Base-by-base conservation (phyloP, 2,888 invertebrate genomes). In the Lasioglossum morio region DNA sequence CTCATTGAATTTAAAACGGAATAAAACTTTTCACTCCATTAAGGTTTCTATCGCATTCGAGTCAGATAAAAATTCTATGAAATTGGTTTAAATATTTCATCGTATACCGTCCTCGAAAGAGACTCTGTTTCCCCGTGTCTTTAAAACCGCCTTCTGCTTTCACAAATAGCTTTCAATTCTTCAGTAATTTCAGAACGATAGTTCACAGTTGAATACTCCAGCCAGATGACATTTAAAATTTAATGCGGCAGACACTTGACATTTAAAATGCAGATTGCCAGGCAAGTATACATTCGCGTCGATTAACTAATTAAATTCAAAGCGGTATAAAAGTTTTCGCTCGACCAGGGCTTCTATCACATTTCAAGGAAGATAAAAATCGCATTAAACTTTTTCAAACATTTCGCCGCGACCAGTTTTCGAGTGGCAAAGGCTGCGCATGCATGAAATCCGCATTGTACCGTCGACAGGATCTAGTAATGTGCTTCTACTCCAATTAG, bases 381-480 rank as follows among this genome's bases (percentile, higher is more conserved):
- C 19, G 63, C 63, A 63, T 63, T 30, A 63, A 63, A 63, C 63
- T 63, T 63, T 63, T 63, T 63, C 34, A 16, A 63, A 63, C 63
- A 63, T 63, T 63, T 19, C 63, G 34, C 3, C 19, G 30, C 8
- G 63, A 34, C 63, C 30, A 30, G 63, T 34, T 19, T 34, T 19
- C 63, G 30, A 63, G 63, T 30, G 30, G 63, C 34, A 34, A 30
- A 19, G 34, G 30, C 30, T 30, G 63, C 30, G 63, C 19, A 63
- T 63, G 63, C 63, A 63, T 82, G 84, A 87, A 87, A 81, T 81
- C 84, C 84, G 87, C 84, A 81, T 82, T 77, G 78, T 79, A 77
- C 75, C 79, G 63, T 30, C 30, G 19, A 34, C 63, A 19, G 63
- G 19, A 63, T 34, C 30, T 63, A 63, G 27, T 63, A 63, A 63